Evolutionary conservation across 2,797 vertebrate genomes (phyloP).

Genomic region (Sebastes paucispinis): DNA sequence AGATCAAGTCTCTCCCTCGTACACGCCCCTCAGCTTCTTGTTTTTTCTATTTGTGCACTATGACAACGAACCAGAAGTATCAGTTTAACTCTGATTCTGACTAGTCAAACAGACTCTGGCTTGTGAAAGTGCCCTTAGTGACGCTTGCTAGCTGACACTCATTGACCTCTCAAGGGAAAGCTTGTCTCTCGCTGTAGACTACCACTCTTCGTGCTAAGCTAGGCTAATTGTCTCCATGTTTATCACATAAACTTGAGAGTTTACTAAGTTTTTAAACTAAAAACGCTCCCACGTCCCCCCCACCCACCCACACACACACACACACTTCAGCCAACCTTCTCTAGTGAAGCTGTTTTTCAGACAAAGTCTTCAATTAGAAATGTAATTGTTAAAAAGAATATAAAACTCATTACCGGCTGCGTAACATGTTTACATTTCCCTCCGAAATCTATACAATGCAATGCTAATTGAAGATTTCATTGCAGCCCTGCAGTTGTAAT

Average conservation of each 20-base stretch:
- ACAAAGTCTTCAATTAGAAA: background rate
- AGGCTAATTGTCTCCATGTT: background rate
- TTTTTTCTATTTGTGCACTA: too few relatives aligned
- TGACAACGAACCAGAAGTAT: too few relatives aligned
- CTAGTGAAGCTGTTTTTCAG: background rate
- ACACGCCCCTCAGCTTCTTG: too few relatives aligned
- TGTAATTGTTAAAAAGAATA: background rate
- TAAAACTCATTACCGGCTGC: background rate
- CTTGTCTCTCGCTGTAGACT: too few relatives aligned
- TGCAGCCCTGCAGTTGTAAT: constrained; percentile 16
- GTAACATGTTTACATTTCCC: constrained; percentile 32
- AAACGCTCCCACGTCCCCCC: background rate
- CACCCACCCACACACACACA: too few relatives aligned
- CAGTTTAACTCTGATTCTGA: too few relatives aligned
- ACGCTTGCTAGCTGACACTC: too few relatives aligned
- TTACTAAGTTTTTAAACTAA: background rate
- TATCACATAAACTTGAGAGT: background rate
- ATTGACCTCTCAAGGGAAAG: too few relatives aligned
- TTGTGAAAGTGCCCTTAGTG: too few relatives aligned
- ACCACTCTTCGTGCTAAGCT: background rate
- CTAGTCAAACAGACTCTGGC: too few relatives aligned
- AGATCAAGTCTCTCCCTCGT: too few relatives aligned
- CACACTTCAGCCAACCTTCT: background rate
- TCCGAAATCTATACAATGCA: background rate
- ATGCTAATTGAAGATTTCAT: constrained; percentile 35